Evolutionary conservation across 2,113 vertebrate genomes (phyloP), one percentile per base, ranked within the genome.

Genomic region (Paramisgurnus dabryanus): DNA sequence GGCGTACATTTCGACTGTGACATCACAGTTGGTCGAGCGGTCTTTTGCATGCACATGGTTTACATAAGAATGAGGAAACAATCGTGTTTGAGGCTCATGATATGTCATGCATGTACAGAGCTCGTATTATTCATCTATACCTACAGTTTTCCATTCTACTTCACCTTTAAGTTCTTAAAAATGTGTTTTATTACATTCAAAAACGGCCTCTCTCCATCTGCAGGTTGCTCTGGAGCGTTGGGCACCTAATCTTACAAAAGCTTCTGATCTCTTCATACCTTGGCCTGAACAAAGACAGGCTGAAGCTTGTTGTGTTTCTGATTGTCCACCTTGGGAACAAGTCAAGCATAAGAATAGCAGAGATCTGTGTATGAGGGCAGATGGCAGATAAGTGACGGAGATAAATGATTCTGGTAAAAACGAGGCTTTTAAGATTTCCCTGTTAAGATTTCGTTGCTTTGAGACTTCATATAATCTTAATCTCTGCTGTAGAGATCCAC

Each of bases 261-360:
- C 41, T 7, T 50, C 50, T 34, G 68, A 22, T 79, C 76, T 83
- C 64, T 67, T 67, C 53, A 39, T 34, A 40, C 70, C 39, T 80
- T 5, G 66, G 12, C 61, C 58, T 79, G 55, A 79, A 85, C 65
- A 87, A 88, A 87, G 76, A 22, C 81, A 58, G 84, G 81, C 78
- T 74, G 15, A 15, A 6, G 5, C 64, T 57, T 70, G 78, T 84
- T 82, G 84, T 88, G 83, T 86, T 91, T 89, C 68, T 80, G 80
- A 85, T 89, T 88, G 81, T 72, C 82, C 63, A 65, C 72, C 75
- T 67, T 79, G 77, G 18, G 55, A 85, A 22, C 80, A 87, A 65
- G 50, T 78, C 58, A 49, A 88, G 80, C 78, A 47, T 15, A 55
- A 55, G 64, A 12, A 76, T 57, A 67, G n/a, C 39, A 64, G 70